Evolutionary conservation across 1,140 invertebrate species (phyloP), one percentile per base, ranked within the genome.

Genomic region (Drosophila sp.): DNA sequence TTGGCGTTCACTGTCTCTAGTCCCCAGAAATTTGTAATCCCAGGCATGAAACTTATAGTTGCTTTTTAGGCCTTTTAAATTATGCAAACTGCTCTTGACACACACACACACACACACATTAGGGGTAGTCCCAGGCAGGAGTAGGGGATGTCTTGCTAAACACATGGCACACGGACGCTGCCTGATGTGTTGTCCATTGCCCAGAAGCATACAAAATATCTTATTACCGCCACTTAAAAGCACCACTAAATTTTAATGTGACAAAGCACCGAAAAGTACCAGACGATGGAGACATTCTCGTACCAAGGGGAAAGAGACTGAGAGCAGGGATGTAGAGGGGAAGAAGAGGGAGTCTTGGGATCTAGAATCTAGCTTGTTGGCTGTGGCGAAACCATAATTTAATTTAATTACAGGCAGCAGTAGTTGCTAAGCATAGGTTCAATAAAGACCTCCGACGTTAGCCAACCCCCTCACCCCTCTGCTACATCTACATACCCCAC

Each of bases 161-260:
- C 69, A 72, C 62, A 66, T 72, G 69, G 53, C 67, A 43, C 51
- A 48, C 7, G 18, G 41, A 11, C 50, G 32, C 11, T 11, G 50
- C 48, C 57, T 70, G 66, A 62, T 62, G 67, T 64, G 59, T 62
- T 64, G 59, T 65, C 45, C 48, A 57, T 40, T 64, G 57, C 41
- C 64, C 56, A 41, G 32, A 51, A 73, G 71, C 72, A 74, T 74
- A 70, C 65, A 72, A 74, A 74, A 74, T 74, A 74, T 74, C 72
- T 74, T 70, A 74, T 74, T 74, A 74, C 72, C 72, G 51, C 51
- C 72, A 74, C 72, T 74, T 74, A 74, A 74, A 63, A 74, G 72
- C 72, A 57, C 2, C 72, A 74, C 65, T 74, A 70, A 74, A 74
- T 74, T 74, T 69, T 62, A 74, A 74, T 74, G 72, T 62, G 65